These are phyloP conservation scores for Aporophyla lueneburgensis DNA, from an alignment of 2,888 invertebrate species.

Conservation along the genomic window DNA sequence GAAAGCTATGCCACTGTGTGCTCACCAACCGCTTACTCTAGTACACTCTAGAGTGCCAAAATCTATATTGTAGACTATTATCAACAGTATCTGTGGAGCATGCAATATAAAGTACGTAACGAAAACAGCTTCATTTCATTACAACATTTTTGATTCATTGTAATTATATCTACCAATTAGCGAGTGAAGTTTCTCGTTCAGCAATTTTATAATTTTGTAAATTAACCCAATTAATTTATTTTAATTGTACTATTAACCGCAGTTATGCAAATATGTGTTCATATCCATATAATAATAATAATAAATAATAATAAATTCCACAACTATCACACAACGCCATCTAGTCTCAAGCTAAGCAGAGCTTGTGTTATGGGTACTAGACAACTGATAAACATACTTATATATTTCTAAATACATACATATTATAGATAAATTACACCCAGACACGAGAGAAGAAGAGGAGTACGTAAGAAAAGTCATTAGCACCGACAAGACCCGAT, in stretches of 20 bases:
- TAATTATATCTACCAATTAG: not conserved
- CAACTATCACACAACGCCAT: too few relatives aligned
- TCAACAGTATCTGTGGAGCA: not conserved
- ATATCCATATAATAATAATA: too few relatives aligned
- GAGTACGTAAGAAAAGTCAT: constrained; percentile 60
- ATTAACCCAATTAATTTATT: not conserved
- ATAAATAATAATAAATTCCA: too few relatives aligned
- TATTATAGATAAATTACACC: too few relatives aligned
- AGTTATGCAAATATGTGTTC: not conserved
- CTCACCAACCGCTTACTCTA: not conserved
- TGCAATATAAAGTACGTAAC: not conserved
- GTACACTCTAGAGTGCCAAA: not conserved
- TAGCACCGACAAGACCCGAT: constrained; percentile 48
- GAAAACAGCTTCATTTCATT: not conserved
- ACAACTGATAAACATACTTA: too few relatives aligned
- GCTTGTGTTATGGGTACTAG: too few relatives aligned
- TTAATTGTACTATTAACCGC: not conserved
- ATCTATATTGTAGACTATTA: too few relatives aligned
- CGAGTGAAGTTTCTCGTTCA: not conserved
- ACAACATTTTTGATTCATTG: not conserved
- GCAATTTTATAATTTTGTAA: not conserved
- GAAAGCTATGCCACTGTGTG: constrained; percentile 10
- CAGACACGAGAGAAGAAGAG: too few relatives aligned
- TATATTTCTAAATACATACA: too few relatives aligned
- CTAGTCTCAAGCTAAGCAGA: too few relatives aligned